Evolutionary conservation across 1,140 invertebrate species (phyloP), one percentile per base, ranked within the genome.

Genomic region (Parapsyche elsis): DNA sequence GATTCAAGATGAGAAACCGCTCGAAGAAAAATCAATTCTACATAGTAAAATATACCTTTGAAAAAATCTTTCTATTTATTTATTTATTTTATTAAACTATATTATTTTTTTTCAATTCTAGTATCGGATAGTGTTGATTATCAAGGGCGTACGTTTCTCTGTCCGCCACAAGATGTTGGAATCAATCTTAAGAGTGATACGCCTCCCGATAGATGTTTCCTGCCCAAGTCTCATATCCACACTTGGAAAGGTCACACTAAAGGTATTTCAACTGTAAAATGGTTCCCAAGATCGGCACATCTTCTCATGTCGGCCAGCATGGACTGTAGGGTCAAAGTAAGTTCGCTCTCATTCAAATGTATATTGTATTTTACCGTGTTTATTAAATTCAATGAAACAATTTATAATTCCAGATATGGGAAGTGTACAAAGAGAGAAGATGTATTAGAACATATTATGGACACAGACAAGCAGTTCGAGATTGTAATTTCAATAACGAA

Each of bases 191-290:
- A 94, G 57, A 95, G 95, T n/a, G 96, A 97, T 81, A 92, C 94
- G 12, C 95, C 96, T 23, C 98, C 98, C 0, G 95, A 97, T 71
- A 95, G 96, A 86, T 99, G 99, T 88, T 99, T 99, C 87, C 90
- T 99, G 79, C 99, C 99, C 23, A 99, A 99, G 90, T 93, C 96
- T 53, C 95, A 97, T 83, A 95, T 99, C 80, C 96, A 98, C 87
- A 98, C 96, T 0, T 99, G 98, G 96, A 93, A 95, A 83, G 98
- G 98, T 0, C 99, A 99, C 89, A 96, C 94, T 0, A 99, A 99
- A 87, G 97, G 97, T n/a, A 94, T 99, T 83, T 94, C 97, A 0
- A 95, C 96, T 4, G 97, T 99, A 76, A 91, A 95, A 80, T 99
- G 97, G 96, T 98, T 99, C 85, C 99, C 99, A 7, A 90, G 91